phyloP scores from a whole-genome alignment of 2,797 vertebrate species.

The Lophotriccus pileatus region DNA sequence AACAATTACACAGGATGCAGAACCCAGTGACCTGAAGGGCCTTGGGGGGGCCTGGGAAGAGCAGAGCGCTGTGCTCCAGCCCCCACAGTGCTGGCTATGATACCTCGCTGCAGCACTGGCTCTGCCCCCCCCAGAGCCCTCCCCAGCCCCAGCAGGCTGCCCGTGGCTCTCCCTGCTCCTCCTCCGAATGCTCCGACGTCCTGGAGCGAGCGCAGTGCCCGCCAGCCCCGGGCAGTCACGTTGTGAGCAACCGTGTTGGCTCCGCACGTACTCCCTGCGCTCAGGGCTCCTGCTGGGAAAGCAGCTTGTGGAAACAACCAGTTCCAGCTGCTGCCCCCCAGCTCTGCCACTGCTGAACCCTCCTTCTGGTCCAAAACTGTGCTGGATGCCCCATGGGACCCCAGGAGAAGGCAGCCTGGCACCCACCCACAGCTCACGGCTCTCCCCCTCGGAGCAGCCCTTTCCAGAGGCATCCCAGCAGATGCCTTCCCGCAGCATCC shows the following conservation, averaged over 20 bases:
- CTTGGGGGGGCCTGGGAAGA: background rate
- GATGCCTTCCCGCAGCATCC: background rate
- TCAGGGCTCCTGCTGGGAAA: background rate
- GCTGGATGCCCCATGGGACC: rapidly evolving
- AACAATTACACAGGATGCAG: background rate
- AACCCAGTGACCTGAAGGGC: background rate
- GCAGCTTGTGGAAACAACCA: background rate
- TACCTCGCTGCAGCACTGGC: background rate
- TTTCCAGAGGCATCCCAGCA: background rate
- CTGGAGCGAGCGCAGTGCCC: background rate
- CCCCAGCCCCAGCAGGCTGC: background rate
- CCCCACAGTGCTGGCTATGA: rapidly evolving
- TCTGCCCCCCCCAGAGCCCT: background rate
- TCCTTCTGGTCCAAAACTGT: rapidly evolving
- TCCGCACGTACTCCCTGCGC: background rate
- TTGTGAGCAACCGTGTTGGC: background rate
- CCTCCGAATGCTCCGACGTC: background rate
- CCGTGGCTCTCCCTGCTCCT: background rate
- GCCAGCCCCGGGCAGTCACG: background rate
- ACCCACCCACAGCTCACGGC: rapidly evolving
- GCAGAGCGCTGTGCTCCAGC: rapidly evolving
- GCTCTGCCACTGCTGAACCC: background rate
- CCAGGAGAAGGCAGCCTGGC: background rate
- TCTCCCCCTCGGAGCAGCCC: rapidly evolving
- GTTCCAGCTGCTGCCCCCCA: background rate